Percentiles rank a stretch among this genome's conserved stretches.
phyloP scores from a whole-genome alignment of 2,113 vertebrate genomes.

The Muntiacus reevesi region DNA sequence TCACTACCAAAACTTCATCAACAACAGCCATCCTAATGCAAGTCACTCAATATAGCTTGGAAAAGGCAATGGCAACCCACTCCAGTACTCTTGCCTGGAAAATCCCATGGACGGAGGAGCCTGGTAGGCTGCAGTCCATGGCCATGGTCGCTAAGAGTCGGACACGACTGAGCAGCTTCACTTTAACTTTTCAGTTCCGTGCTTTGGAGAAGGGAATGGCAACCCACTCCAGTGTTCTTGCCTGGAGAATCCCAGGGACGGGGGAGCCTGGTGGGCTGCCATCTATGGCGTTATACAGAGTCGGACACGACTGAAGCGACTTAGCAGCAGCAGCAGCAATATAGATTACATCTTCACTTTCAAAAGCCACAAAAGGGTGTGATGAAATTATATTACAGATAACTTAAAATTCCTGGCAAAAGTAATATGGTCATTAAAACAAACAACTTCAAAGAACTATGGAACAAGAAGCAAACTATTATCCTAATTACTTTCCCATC shows the following conservation, averaged over 20 bases:
- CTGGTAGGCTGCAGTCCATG: neutral
- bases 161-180: neutral
- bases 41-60: neutral
- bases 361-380: neutral
- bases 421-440: neutral
- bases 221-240: neutral
- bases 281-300: fast-evolving
- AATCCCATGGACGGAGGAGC: neutral
- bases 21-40: neutral
- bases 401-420: neutral
- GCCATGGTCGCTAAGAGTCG: neutral
- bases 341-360: neutral
- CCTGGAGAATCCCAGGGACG: neutral
- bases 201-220: neutral
- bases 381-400: neutral
- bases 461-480: neutral
- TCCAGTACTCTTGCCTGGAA: neutral
- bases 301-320: fast-evolving
- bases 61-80: neutral
- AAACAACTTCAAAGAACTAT: neutral
- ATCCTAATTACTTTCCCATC: neutral
- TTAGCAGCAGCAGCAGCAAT: neutral
- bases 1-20: neutral
- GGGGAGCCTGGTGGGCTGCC: neutral
- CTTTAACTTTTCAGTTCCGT: neutral